Evolutionary conservation across 2,797 vertebrate genomes (phyloP), one percentile per base, ranked within the genome.

Genomic region (Phrynocephalus forsythii): DNA sequence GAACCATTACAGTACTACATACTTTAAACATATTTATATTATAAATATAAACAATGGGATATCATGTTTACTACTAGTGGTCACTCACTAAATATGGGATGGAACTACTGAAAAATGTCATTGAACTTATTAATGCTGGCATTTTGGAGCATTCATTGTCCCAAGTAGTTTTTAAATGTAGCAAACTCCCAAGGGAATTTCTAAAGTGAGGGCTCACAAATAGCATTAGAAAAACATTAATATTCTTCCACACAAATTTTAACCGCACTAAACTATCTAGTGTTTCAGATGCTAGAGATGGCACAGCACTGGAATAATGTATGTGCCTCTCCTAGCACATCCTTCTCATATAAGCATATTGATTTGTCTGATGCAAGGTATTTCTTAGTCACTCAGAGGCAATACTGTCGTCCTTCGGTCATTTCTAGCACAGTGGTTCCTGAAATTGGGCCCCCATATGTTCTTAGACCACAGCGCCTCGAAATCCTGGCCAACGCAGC

Each of bases 91-190:
- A 72, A 80, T 28, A 26, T 81, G 15, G 3, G 50, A 84, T 88
- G 63, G 78, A 80, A 90, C 91, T 91, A 90, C 44, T 22, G 85
- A 83, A 88, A 87, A 69, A 1, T 81, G 89, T 56, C 73, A 44
- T 22, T 79, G 83, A 92, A 90, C 73, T 92, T 90, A 30, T 82
- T 76, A 84, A 86, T 89, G 87, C 48, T 89, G 66, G 86, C 63
- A 67, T 0, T 67, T 75, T 79, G 67, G 87, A 73, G 13, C 73
- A 66, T 80, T 44, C 38, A 60, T 28, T 16, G 30, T 83, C 50
- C 68, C 90, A 88, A 10, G 28, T 22, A 86, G 50, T 28, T 33
- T 0, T 7, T 48, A n/a, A 7, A 48, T 15, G 15, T 0, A 38
- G 2, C 22, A 67, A 56, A 0, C 2, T 28, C 20, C 38, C 0